phyloP scores from a whole-genome alignment of 2,113 vertebrate species.

The Spea bombifrons region DNA sequence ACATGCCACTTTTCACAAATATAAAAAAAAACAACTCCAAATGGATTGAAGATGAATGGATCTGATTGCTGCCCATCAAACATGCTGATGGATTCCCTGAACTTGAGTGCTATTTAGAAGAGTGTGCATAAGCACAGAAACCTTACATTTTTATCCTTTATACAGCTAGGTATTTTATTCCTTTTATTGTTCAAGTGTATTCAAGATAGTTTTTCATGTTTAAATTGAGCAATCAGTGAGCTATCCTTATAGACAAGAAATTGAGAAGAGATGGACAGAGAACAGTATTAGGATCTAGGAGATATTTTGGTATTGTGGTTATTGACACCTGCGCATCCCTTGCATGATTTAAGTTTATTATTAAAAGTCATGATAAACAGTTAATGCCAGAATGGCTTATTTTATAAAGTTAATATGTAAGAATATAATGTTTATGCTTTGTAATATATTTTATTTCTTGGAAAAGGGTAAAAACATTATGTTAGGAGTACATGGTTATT shows the following conservation, averaged over 20 bases:
- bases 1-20: conserved; percentile 4
- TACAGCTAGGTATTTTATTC: background rate
- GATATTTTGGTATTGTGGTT: too few relatives aligned
- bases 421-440: too few relatives aligned
- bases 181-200: background rate
- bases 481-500: too few relatives aligned
- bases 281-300: too few relatives aligned
- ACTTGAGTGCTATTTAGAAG: conserved; percentile 21
- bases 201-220: background rate
- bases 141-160: background rate
- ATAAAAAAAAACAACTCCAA: background rate
- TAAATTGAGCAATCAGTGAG: background rate
- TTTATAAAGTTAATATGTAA: too few relatives aligned
- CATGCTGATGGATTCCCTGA: rapidly evolving
- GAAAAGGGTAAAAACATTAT: too few relatives aligned
- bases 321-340: too few relatives aligned
- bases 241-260: background rate
- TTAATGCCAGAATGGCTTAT: too few relatives aligned
- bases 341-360: too few relatives aligned
- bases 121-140: background rate
- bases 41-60: background rate
- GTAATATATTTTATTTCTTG: too few relatives aligned
- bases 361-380: too few relatives aligned
- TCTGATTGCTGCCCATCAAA: conserved; percentile 40
- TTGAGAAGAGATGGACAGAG: background rate